phyloP scores from a whole-genome alignment of 1,140 invertebrate species.

The Nasonia giraulti region DNA sequence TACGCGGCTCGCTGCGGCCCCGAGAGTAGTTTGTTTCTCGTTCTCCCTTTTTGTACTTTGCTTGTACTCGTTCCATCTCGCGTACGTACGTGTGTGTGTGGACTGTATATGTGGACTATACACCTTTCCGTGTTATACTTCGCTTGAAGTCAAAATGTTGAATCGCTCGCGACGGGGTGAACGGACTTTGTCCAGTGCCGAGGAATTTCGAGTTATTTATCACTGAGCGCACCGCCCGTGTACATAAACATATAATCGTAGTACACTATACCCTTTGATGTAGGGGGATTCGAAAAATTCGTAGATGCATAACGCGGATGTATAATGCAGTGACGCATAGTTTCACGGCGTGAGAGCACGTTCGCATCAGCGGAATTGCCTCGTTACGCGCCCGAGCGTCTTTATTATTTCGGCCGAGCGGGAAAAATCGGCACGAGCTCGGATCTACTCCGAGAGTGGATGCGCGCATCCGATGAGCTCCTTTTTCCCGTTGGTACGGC shows the following conservation, averaged over 20 bases:
- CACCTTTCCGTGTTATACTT: background rate
- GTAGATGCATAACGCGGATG: background rate
- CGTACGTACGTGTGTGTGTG: no score
- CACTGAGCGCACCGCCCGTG: background rate
- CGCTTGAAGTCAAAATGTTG: background rate
- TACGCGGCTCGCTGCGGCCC: background rate
- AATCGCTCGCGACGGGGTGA: background rate
- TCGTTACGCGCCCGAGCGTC: slow-evolving; percentile 18
- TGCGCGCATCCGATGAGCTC: background rate
- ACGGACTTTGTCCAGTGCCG: background rate
- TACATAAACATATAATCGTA: no score
- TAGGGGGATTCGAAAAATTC: background rate
- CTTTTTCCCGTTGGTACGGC: background rate
- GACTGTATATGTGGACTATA: no score
- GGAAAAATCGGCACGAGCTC: background rate
- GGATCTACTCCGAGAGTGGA: background rate
- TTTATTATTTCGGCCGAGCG: background rate
- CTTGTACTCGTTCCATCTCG: background rate
- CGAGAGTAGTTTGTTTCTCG: background rate
- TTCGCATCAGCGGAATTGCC: background rate
- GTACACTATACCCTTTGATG: no score
- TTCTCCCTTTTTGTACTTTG: slow-evolving; percentile 1
- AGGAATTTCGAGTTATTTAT: background rate
- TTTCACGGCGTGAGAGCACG: no score
- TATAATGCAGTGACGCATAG: background rate